A percentile compares a stretch with the other conserved stretches of the same genome.
Conservation (phyloP, 2,888 invertebrate genomes). For the Drosophila neotestacea region DNA sequence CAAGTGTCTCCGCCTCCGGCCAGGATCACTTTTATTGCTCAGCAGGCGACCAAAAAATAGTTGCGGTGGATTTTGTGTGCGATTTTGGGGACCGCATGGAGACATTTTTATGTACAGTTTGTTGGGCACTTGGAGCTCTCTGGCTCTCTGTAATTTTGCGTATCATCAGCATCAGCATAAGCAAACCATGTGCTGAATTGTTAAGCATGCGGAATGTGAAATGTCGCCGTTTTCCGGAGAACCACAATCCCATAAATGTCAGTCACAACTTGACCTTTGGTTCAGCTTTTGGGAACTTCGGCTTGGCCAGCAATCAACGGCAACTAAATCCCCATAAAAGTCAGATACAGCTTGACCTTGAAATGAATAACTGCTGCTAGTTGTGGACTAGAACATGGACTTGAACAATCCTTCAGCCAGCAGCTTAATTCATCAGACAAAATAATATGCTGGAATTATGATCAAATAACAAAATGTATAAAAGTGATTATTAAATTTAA, state of each 20-base stretch:
- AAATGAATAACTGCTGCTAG: conserved; percentile 30
- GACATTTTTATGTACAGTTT: conserved; percentile 63
- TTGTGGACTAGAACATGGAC: background rate
- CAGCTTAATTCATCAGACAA: conserved; percentile 37
- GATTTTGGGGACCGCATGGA: conserved; percentile 53
- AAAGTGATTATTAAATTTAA: conserved; percentile 1
- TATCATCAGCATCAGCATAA: conserved; percentile 51
- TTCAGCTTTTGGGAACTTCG: conserved; percentile 8
- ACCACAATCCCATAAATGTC: conserved; percentile 56
- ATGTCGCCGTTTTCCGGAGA: conserved; percentile 40
- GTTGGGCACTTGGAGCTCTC: conserved; percentile 16
- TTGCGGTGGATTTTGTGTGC: conserved; percentile 77
- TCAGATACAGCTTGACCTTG: conserved; percentile 67
- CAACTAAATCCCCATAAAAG: conserved; percentile 57
- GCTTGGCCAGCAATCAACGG: conserved; percentile 38
- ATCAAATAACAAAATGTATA: background rate
- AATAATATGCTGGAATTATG: conserved; percentile 38
- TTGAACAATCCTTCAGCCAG: conserved; percentile 10
- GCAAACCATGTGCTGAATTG: conserved; percentile 73
- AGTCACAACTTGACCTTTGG: conserved; percentile 52
- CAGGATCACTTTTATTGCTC: conserved; percentile 76
- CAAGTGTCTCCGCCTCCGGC: conserved; percentile 67
- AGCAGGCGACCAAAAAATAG: conserved; percentile 76
- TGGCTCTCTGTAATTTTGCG: conserved; percentile 48
- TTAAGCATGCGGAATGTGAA: conserved; percentile 58